Evolutionary conservation across 2,888 invertebrate genomes (phyloP), one percentile per base, ranked within the genome.

Genomic region (Drosophila formosana): DNA sequence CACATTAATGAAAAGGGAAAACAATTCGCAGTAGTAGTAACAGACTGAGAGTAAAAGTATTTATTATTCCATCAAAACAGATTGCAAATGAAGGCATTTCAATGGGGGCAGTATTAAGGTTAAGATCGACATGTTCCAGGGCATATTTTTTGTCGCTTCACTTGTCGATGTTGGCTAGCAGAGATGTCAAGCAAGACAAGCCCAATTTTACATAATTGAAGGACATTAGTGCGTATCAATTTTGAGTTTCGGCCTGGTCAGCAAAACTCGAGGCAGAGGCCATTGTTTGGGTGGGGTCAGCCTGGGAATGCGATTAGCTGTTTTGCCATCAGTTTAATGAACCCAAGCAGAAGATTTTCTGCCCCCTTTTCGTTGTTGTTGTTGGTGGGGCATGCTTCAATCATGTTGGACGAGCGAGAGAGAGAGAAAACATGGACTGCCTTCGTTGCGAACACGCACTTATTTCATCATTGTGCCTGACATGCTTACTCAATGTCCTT

Each of bases 401-500:
- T 37, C 37, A 37, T 37, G 11, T n/a, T n/a, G 32, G 30, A 9
- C 5, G 5, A 51, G 34, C n/a, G 51, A 32, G 51, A 4, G 34
- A n/a, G 50, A 6, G 11, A 5, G 7, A 23, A 4, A n/a, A 39
- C 39, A 13, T 39, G 39, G 39, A 7, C 39, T 41, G 39, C 57
- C 49, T 73, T 68, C 43, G 41, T 53, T 37, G 43, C 45, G 37
- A 46, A 50, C 73, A 77, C 75, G 75, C 66, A 76, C 75, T 75
- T 75, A 73, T 76, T 73, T 77, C 73, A 57, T 75, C 75, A 73
- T 75, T 76, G 75, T 77, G 73, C 66, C 77, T 77, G 75, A 70
- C 73, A 77, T 61, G 77, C 66, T 57, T 70, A 69, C 63, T 63
- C 77, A 66, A 77, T 77, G 78, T 74, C 60, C 73, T 55, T 37